These are phyloP conservation scores for Nematolebias whitei DNA, from an alignment of 2,113 vertebrate species.

Conservation along the genomic window DNA sequence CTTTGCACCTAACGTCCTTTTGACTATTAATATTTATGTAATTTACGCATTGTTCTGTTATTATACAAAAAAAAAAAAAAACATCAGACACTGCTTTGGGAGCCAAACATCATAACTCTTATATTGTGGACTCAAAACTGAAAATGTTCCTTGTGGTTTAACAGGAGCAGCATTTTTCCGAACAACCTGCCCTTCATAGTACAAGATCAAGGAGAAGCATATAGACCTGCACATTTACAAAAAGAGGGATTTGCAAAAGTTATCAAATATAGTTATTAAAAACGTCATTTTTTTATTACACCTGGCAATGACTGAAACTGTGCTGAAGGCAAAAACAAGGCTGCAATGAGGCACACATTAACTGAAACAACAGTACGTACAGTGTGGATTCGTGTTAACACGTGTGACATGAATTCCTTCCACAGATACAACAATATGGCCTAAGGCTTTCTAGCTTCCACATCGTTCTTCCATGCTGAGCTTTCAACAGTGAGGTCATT, in stretches of 20 bases:
- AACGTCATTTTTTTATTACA: slow-evolving; percentile 32
- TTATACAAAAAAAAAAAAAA: too few relatives aligned
- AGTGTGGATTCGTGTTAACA: slow-evolving; percentile 52
- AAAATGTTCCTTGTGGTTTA: neutral
- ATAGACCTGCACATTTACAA: neutral
- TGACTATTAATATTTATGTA: too few relatives aligned
- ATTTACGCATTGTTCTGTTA: too few relatives aligned
- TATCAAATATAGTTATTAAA: slow-evolving; percentile 50
- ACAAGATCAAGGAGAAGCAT: slow-evolving; percentile 2
- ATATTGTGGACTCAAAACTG: neutral
- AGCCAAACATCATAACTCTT: too few relatives aligned
- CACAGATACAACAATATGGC: slow-evolving; percentile 16
- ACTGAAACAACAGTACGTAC: slow-evolving; percentile 36
- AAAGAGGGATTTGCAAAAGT: neutral
- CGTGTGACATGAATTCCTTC: slow-evolving; percentile 56
- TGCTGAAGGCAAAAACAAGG: slow-evolving; percentile 40
- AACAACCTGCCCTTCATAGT: slow-evolving; percentile 36
- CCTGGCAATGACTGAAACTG: slow-evolving; percentile 13
- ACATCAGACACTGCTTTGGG: too few relatives aligned
- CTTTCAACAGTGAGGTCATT: slow-evolving; percentile 4
- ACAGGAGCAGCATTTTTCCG: slow-evolving; percentile 15
- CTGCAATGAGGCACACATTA: slow-evolving; percentile 42
- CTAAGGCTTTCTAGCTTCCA: slow-evolving; percentile 17
- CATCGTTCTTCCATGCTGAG: slow-evolving; percentile 20
- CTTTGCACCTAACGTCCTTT: too few relatives aligned